These are phyloP conservation scores for Venturia canescens DNA, from an alignment of 1,140 invertebrate species.

Conservation along the genomic window DNA sequence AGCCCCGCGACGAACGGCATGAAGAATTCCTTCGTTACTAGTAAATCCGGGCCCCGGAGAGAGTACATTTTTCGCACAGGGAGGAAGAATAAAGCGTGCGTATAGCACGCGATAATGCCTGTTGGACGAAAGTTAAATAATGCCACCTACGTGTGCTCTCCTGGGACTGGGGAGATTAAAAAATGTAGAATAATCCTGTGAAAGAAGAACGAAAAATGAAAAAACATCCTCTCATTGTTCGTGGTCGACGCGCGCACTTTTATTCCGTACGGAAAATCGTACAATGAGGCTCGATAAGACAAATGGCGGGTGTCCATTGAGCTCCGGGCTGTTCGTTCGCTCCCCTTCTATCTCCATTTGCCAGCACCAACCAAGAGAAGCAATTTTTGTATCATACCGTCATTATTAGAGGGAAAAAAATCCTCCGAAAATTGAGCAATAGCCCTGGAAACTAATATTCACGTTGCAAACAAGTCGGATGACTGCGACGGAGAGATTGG, in stretches of 20 bases:
- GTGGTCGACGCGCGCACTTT: not conserved
- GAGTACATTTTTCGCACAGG: conserved; percentile 1
- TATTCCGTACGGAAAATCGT: conserved; percentile 11
- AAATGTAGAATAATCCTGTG: not conserved
- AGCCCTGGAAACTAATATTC: not conserved
- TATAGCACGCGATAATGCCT: conserved; percentile 25
- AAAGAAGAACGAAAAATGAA: not conserved
- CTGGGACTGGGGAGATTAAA: conserved; percentile 22
- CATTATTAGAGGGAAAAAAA: not conserved
- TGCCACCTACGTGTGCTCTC: conserved; percentile 24
- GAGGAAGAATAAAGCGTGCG: conserved; percentile 26
- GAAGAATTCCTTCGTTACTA: conserved; percentile 38
- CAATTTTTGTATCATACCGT: not conserved
- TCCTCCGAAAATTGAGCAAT: not conserved
- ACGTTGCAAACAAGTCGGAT: not conserved
- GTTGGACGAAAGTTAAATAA: conserved; percentile 32
- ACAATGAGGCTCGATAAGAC: conserved; percentile 29
- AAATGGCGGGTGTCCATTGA: not conserved
- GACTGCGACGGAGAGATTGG: conserved; percentile 1
- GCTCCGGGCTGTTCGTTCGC: not conserved
- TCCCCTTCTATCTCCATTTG: not conserved
- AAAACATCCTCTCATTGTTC: conserved; percentile 26
- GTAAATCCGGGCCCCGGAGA: not conserved
- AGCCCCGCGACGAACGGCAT: not conserved
- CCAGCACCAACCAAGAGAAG: not conserved